Base-by-base conservation (phyloP, 2,113 vertebrate genomes). In the Sinocyclocheilus grahami region DNA sequence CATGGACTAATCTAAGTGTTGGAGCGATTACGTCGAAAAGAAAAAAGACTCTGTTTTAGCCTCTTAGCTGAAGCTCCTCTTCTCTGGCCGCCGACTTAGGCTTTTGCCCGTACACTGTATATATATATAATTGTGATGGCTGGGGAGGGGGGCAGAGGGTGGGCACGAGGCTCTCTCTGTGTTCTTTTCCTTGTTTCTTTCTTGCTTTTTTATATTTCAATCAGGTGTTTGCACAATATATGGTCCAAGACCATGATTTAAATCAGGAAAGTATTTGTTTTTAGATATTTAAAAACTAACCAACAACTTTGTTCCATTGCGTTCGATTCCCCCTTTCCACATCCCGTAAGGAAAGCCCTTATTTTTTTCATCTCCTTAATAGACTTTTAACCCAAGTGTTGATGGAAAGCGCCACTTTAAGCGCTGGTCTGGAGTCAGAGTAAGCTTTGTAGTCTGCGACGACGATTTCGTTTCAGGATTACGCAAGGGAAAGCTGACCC, bases 231-330 rank as follows among this genome's bases (percentile, higher is more conserved):
- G 95, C 95, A 95, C 95, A 95, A 94, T 93, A 92, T 86, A 92
- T 87, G 93, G 87, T 91, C 89, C 55, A 86, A 37, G 87, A 90
- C 93, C 93, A 90, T 92, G 91, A 91, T 91, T 93, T 92, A 91
- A 95, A 95, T 95, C 95, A 95, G 95, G 95, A 95, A 95, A 94
- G 95, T 95, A 93, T 95, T 95, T 93, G 94, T 94, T 88, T 94
- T 94, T 94, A 94, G 92, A 92, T 93, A 91, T 94, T 94, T 94
- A 92, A 85, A 79, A 88, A 85, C 76, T 87, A 87, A 88, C 85
- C 75, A 69, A 94, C 90, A 91, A 92, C 89, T 91, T 90, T 91
- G 91, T 92, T 93, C 84, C 83, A 69, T 87, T 89, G 88, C 72
- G 22, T 86, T 87, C 18, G 42, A 82, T 84, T 72, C 75, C 72